phyloP scores from a whole-genome alignment of 2,797 vertebrate genomes.

The Gobio occitaniae region DNA sequence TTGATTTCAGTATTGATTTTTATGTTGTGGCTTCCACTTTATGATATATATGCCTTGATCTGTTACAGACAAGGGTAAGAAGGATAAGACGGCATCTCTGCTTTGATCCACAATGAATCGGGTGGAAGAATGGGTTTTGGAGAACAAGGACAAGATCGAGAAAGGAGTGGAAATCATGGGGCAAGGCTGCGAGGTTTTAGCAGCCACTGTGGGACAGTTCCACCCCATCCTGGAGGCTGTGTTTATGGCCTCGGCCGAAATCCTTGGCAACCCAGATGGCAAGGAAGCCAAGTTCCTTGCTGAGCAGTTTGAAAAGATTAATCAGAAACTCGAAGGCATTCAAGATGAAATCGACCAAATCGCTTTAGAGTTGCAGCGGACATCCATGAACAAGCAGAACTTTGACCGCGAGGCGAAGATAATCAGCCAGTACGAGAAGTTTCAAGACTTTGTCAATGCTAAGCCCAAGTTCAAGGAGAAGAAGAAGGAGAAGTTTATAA shows the following conservation, averaged over 20 bases:
- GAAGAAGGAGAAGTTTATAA: slow-evolving; percentile 82
- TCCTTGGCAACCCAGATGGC: slow-evolving; percentile 79
- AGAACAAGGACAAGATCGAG: slow-evolving; percentile 82
- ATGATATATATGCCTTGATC: slow-evolving; percentile 70
- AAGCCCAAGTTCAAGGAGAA: slow-evolving; percentile 79
- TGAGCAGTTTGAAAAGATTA: slow-evolving; percentile 78
- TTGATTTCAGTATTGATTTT: slow-evolving; percentile 64
- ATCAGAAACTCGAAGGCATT: slow-evolving; percentile 77
- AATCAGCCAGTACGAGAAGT: slow-evolving; percentile 83
- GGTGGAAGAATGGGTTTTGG: slow-evolving; percentile 80
- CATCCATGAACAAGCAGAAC: slow-evolving; percentile 81
- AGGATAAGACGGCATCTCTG: slow-evolving; percentile 57
- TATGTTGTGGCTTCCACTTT: slow-evolving; percentile 59
- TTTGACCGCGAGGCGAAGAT: slow-evolving; percentile 80
- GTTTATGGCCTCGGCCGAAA: slow-evolving; percentile 76
- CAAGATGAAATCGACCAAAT: slow-evolving; percentile 76
- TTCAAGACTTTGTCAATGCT: slow-evolving; percentile 80
- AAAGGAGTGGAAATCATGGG: slow-evolving; percentile 83
- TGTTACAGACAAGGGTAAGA: slow-evolving; percentile 75
- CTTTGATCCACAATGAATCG: slow-evolving; percentile 71
- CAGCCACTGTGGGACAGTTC: slow-evolving; percentile 80
- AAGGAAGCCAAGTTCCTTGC: slow-evolving; percentile 79
- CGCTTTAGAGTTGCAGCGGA: slow-evolving; percentile 71
- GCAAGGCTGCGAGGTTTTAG: slow-evolving; percentile 79
- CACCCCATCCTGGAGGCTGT: slow-evolving; percentile 82